A percentile compares a stretch with the other conserved stretches of the same genome.
These are phyloP conservation scores for Anas platyrhynchos DNA, from an alignment of 2,113 vertebrate species.

Conservation along the genomic window DNA sequence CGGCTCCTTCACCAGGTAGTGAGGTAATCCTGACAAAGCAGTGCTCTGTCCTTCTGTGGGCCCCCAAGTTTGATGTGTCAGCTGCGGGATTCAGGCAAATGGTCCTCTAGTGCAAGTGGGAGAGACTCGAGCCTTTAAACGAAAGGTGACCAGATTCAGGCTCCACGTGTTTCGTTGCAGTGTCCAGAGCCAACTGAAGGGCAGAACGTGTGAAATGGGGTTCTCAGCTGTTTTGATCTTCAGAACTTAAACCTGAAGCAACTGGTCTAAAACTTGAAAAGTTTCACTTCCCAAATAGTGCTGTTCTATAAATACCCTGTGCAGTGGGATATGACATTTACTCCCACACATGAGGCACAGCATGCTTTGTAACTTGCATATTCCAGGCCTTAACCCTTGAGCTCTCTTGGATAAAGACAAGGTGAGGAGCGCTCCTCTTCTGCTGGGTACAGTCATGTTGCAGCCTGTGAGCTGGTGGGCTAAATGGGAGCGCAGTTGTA, in stretches of 20 bases:
- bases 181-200: neutral
- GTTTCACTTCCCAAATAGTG: constrained; percentile 64
- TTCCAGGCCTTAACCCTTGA: constrained; percentile 22
- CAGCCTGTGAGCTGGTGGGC: neutral
- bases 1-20: neutral
- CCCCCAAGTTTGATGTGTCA: rapidly evolving
- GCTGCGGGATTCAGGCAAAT: neutral
- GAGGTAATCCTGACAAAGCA: neutral
- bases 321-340: constrained; percentile 61
- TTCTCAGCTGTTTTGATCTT: neutral
- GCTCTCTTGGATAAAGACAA: neutral
- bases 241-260: neutral
- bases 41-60: rapidly evolving
- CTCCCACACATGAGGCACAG: constrained; percentile 50
- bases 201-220: neutral
- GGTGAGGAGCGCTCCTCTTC: neutral
- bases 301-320: constrained; percentile 55
- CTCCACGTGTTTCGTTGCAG: rapidly evolving
- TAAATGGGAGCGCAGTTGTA: rapidly evolving
- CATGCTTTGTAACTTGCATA: neutral
- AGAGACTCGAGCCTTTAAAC: neutral
- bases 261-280: constrained; percentile 5
- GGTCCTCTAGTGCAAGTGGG: neutral
- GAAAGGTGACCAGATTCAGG: rapidly evolving
- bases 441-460: rapidly evolving